A percentile compares a stretch with the other conserved stretches of the same genome.
These are phyloP conservation scores for Dallia pectoralis DNA, from an alignment of 2,797 vertebrate species.

Conservation along the genomic window DNA sequence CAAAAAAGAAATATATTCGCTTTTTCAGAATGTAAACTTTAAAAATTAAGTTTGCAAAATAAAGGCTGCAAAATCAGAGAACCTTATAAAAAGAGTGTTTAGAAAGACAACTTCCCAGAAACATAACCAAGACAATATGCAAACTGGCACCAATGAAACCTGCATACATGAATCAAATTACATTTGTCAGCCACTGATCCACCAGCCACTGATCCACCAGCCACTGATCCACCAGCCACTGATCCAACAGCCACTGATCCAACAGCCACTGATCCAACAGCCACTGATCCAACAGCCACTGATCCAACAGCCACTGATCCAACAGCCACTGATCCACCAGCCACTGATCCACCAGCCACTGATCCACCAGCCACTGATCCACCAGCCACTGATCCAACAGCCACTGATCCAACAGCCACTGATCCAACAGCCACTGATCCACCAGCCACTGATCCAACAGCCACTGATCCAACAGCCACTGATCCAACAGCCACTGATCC, in stretches of 20 bases:
- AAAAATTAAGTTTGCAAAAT: not conserved
- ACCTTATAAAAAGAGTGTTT: not conserved
- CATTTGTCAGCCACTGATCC: not conserved
- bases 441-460: not conserved
- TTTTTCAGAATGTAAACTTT: conserved; percentile 1
- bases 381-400: not conserved
- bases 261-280: not conserved
- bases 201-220: not conserved
- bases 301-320: not conserved
- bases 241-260: not conserved
- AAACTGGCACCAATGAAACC: conserved; percentile 12
- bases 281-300: not conserved
- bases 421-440: too few species aligned
- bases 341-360: not conserved
- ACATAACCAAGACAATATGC: conserved; percentile 4
- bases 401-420: not conserved
- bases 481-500: not conserved
- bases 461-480: not conserved
- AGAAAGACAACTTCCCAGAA: conserved; percentile 12
- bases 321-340: not conserved
- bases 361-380: not conserved
- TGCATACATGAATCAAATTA: too few species aligned
- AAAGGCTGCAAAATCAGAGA: not conserved
- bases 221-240: not conserved
- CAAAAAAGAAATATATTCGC: conserved; percentile 27